Evolutionary conservation across 2,888 invertebrate species (phyloP).

Genomic region (Tetranychus piercei): DNA sequence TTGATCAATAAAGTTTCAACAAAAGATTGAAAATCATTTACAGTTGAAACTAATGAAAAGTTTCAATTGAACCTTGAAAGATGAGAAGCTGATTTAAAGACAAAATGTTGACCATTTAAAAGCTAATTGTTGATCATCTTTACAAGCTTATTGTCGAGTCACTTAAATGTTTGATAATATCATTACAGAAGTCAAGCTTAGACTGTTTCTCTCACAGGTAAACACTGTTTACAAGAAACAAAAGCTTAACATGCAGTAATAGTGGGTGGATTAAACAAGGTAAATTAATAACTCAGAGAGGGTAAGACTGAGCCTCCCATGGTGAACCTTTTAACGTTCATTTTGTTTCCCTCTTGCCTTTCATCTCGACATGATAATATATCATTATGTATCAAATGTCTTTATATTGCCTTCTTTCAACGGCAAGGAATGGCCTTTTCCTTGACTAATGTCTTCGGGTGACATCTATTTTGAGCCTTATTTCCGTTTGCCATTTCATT

Average conservation of each 20-base stretch:
- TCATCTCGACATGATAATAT: too few relatives aligned
- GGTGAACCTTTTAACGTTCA: neutral
- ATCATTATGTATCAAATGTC: too few relatives aligned
- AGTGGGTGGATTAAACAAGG: neutral
- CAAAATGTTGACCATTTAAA: too few relatives aligned
- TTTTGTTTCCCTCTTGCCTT: neutral
- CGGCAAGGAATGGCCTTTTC: neutral
- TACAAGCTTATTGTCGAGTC: neutral
- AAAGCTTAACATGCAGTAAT: neutral
- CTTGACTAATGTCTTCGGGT: neutral
- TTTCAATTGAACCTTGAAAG: neutral
- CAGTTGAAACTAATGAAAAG: neutral
- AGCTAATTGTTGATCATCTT: too few relatives aligned
- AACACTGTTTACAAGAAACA: neutral
- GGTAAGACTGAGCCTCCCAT: neutral
- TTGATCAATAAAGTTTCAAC: too few relatives aligned
- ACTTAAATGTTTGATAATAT: too few relatives aligned
- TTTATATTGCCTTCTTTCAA: too few relatives aligned
- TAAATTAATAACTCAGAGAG: neutral
- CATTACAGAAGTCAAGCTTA: neutral
- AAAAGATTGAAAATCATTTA: neutral
- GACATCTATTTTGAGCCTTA: neutral
- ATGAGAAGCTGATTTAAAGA: neutral
- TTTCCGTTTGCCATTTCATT: neutral
- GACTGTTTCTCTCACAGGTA: neutral